phyloP scores from a whole-genome alignment of 2,888 invertebrate genomes.

The Tachina fera region DNA sequence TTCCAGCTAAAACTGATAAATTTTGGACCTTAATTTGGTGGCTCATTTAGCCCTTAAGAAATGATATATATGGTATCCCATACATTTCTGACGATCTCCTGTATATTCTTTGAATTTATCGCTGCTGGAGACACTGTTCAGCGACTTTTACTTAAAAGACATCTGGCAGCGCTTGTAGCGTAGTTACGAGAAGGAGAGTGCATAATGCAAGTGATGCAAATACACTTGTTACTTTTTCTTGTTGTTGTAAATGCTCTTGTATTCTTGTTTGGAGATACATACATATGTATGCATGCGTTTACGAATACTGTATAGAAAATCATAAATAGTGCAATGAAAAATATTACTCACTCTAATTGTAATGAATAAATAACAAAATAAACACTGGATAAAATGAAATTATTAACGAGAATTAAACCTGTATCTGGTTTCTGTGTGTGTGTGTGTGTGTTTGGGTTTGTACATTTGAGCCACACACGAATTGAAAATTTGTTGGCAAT shows the following conservation, averaged over 20 bases:
- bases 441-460: background rate
- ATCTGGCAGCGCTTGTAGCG: no score
- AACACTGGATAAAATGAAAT: background rate
- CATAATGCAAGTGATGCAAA: background rate
- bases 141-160: no score
- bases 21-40: no score
- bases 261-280: background rate
- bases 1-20: no score
- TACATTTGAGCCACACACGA: conserved; percentile 13
- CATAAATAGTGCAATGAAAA: background rate
- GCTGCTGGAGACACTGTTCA: no score
- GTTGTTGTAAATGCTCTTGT: background rate
- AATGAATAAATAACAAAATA: conserved; percentile 9
- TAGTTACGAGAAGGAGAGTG: background rate
- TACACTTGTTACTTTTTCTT: conserved; percentile 41
- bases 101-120: no score
- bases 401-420: conserved; percentile 49
- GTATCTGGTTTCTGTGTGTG: conserved; percentile 9
- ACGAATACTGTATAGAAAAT: conserved; percentile 10
- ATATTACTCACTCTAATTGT: background rate
- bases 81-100: no score
- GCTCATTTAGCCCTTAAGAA: no score
- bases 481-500: conserved; percentile 12
- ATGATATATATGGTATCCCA: no score
- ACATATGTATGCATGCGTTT: no score